These are phyloP conservation scores for Styela clava DNA, from an alignment of 23 tunicate species.

Conservation along the genomic window DNA sequence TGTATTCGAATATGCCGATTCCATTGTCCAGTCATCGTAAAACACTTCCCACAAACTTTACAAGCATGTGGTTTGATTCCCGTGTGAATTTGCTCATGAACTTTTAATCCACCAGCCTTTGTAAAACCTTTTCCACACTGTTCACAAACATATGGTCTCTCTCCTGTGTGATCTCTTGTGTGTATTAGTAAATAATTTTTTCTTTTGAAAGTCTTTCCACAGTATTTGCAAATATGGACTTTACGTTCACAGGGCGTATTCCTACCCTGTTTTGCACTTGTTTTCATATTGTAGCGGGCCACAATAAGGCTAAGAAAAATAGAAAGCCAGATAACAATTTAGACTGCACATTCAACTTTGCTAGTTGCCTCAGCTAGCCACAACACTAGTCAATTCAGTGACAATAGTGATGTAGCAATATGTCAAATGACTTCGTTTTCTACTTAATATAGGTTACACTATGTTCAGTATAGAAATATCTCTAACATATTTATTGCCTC, in stretches of 20 bases:
- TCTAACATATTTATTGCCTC: too few relatives aligned
- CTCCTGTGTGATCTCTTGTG: neutral
- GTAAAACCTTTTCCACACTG: neutral
- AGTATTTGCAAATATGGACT: neutral
- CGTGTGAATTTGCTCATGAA: slow-evolving; percentile 3
- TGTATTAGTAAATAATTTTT: neutral
- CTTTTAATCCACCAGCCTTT: neutral
- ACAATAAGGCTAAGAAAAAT: too few relatives aligned
- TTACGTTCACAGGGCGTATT: neutral
- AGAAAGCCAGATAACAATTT: too few relatives aligned
- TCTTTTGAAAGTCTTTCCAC: neutral
- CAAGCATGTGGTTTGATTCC: neutral
- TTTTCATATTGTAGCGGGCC: too few relatives aligned
- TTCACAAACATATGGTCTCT: neutral
- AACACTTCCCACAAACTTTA: neutral
- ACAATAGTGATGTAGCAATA: too few relatives aligned
- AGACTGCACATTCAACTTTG: too few relatives aligned
- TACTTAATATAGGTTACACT: too few relatives aligned
- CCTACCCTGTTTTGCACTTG: too few relatives aligned
- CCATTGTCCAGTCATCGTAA: neutral
- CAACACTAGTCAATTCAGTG: too few relatives aligned
- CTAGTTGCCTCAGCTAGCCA: too few relatives aligned
- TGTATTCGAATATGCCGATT: neutral
- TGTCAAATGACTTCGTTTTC: too few relatives aligned
- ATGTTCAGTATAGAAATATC: too few relatives aligned